A percentile compares a stretch with the other conserved stretches of the same genome.
Conservation (phyloP, 2,797 vertebrate species). For the Sternarchorhynchus goeldii region DNA sequence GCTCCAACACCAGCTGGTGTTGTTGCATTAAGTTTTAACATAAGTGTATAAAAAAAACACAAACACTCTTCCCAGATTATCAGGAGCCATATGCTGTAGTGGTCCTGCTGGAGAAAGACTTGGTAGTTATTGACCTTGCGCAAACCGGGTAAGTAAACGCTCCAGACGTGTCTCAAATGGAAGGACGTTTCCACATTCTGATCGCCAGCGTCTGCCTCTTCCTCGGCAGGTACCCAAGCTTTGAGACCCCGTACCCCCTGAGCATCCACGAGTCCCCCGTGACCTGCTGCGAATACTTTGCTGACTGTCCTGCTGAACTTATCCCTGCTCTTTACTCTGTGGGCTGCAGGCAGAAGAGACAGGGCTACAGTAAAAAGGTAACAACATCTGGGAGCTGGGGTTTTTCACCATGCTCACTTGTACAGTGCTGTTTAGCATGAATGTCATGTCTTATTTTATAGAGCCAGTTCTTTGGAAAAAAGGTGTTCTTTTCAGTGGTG, state of each 20-base stretch:
- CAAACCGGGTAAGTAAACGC: conserved; percentile 90
- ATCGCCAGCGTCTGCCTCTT: not conserved
- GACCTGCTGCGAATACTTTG: conserved; percentile 97
- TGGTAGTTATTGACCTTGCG: conserved; percentile 96
- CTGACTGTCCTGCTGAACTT: conserved; percentile 93
- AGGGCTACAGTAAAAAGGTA: conserved; percentile 99
- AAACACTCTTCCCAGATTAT: conserved; percentile 80
- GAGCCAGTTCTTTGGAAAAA: not conserved
- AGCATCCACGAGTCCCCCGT: conserved; percentile 96
- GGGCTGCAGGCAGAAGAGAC: conserved; percentile 93
- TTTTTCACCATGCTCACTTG: not conserved
- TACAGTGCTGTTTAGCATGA: not conserved
- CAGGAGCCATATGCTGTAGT: conserved; percentile 98
- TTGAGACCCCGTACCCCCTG: conserved; percentile 96
- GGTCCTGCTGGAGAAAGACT: conserved; percentile 95
- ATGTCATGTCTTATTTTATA: not conserved
- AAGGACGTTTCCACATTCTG: conserved; percentile 5
- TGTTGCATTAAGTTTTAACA: not conserved
- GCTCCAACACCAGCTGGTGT: not conserved
- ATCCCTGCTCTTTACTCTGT: conserved; percentile 97
- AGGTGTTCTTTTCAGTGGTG: not conserved
- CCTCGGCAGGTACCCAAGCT: conserved; percentile 91
- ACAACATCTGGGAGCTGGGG: not conserved
- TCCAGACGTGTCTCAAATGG: not conserved
- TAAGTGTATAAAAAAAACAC: not conserved